Conservation (phyloP, 2,113 vertebrate genomes). For the Delphinapterus leucas region DNA sequence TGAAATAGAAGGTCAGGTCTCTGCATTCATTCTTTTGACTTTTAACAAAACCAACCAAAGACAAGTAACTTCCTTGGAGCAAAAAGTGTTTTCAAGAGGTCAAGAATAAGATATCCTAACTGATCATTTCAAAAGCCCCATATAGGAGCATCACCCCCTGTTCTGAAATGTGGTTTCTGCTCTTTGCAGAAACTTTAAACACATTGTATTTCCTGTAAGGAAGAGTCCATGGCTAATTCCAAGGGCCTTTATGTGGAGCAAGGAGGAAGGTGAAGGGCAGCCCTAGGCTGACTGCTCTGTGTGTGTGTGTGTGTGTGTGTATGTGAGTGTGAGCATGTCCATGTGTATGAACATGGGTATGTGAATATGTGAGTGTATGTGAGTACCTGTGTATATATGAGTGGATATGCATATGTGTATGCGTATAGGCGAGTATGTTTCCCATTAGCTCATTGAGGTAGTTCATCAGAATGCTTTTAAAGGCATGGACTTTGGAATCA, state of each 20-base stretch:
- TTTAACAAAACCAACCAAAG: constrained; percentile 74
- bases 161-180: constrained; percentile 51
- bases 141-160: constrained; percentile 52
- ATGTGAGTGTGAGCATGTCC: fast-evolving
- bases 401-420: not conserved
- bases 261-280: not conserved
- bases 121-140: constrained; percentile 61
- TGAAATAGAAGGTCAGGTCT: constrained; percentile 71
- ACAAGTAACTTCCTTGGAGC: constrained; percentile 76
- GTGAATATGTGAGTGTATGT: not conserved
- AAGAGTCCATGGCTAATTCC: not conserved
- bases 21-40: constrained; percentile 56
- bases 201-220: constrained; percentile 15
- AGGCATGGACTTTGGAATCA: not conserved
- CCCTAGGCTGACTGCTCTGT: not conserved
- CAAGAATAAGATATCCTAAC: constrained; percentile 58
- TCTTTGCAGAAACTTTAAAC: constrained; percentile 49
- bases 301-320: not conserved
- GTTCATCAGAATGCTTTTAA: not conserved
- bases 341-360: not conserved
- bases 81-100: constrained; percentile 75
- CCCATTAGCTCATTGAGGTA: not conserved
- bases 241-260: not conserved
- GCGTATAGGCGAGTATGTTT: not conserved
- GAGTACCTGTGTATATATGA: not conserved